Evolutionary conservation across 1,140 invertebrate genomes (phyloP).

Genomic region (Bombus haemorrhoidalis): DNA sequence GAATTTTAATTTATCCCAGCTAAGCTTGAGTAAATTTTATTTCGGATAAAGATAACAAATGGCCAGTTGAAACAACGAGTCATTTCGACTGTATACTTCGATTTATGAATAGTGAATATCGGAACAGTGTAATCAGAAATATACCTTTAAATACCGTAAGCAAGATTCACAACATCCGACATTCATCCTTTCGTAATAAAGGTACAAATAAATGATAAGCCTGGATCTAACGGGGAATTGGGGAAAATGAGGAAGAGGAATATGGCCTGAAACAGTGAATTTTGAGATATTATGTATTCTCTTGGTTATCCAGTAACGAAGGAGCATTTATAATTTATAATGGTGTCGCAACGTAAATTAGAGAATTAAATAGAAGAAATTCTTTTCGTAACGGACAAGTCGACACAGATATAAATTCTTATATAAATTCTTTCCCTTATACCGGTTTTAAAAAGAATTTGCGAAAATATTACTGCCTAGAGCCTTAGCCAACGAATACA

Average conservation of each 20-base stretch:
- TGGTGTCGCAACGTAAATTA: too few species aligned
- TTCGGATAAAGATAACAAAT: too few species aligned
- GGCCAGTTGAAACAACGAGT: too few species aligned
- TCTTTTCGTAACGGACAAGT: too few species aligned
- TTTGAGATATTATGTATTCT: not conserved
- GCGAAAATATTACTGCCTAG: too few species aligned
- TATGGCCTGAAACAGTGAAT: not conserved
- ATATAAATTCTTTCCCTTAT: too few species aligned
- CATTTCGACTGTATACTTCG: too few species aligned
- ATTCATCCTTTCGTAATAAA: not conserved
- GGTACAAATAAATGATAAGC: not conserved
- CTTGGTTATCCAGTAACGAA: not conserved
- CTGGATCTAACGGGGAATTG: not conserved
- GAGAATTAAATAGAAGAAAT: too few species aligned
- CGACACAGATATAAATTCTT: too few species aligned
- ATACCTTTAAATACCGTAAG: not conserved
- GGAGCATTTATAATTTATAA: not conserved
- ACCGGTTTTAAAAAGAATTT: too few species aligned
- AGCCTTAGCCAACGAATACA: too few species aligned
- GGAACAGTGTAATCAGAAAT: not conserved
- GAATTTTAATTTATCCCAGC: not conserved
- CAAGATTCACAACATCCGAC: not conserved
- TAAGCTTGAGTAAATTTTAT: too few species aligned
- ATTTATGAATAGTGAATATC: not conserved
- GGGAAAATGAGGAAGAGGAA: not conserved